phyloP scores from a whole-genome alignment of 2,888 invertebrate species.

The Epinotia ramella region DNA sequence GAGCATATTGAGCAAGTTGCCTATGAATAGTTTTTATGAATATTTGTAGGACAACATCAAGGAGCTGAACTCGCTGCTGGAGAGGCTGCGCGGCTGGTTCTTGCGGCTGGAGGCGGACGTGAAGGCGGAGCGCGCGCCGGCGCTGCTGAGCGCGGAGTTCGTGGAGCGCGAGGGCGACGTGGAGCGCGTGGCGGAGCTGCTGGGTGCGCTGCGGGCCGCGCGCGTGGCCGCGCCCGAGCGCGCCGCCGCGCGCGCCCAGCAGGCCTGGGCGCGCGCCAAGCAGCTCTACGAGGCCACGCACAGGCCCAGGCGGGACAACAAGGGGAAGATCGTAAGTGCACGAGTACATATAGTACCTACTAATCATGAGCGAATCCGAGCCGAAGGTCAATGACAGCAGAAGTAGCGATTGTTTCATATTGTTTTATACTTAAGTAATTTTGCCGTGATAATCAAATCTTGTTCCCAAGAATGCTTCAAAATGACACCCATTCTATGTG shows the following conservation, averaged over 20 bases:
- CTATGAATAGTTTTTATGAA: background rate
- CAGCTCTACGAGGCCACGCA: constrained; percentile 73
- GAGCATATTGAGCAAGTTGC: no score
- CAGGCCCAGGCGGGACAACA: constrained; percentile 66
- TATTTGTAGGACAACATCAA: constrained; percentile 69
- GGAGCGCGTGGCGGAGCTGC: constrained; percentile 79
- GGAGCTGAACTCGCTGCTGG: constrained; percentile 75
- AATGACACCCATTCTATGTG: no score
- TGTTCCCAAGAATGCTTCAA: no score
- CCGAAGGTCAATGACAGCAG: no score
- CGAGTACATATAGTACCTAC: no score
- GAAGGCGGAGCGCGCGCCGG: constrained; percentile 69
- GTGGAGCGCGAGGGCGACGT: constrained; percentile 64
- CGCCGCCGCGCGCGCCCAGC: constrained; percentile 69
- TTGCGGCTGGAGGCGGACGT: constrained; percentile 70
- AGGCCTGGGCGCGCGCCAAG: constrained; percentile 74
- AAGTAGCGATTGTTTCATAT: no score
- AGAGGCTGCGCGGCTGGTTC: constrained; percentile 68
- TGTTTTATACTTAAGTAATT: no score
- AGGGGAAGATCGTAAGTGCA: constrained; percentile 50
- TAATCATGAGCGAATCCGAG: no score
- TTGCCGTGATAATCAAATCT: no score
- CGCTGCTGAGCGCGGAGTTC: constrained; percentile 40
- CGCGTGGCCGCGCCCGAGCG: constrained; percentile 80
- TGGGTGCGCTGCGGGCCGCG: constrained; percentile 79